phyloP scores from a whole-genome alignment of 2,797 vertebrate genomes.

The Syncerus caffer region DNA sequence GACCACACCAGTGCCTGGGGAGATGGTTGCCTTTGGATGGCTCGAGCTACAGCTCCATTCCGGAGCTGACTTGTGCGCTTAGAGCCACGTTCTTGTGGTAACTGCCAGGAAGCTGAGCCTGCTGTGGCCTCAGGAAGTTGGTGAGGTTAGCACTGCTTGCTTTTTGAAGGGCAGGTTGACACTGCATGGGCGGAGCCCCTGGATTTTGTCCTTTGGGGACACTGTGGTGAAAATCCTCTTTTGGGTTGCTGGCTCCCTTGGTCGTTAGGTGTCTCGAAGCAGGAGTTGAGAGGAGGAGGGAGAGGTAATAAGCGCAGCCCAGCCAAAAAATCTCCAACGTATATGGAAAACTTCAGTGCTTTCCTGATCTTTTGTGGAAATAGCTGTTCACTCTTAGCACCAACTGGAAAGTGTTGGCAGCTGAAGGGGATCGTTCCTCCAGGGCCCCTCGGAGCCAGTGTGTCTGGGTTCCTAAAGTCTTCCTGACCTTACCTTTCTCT shows the following conservation, averaged over 20 bases:
- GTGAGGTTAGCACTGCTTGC: background rate
- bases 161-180: background rate
- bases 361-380: conserved; percentile 41
- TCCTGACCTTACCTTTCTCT: background rate
- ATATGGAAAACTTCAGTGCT: background rate
- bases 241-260: background rate
- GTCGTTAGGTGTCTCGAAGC: background rate
- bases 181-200: background rate
- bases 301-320: background rate
- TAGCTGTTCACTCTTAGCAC: conserved; percentile 17
- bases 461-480: background rate
- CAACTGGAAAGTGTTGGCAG: background rate
- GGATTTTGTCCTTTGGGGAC: background rate
- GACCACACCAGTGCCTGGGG: background rate
- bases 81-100: background rate
- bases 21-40: background rate
- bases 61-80: background rate
- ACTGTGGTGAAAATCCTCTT: background rate
- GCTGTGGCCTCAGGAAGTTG: background rate
- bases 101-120: conserved; percentile 19
- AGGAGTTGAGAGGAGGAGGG: background rate
- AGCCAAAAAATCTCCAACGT: background rate
- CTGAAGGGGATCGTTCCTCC: background rate
- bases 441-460: background rate
- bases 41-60: background rate